Conservation (phyloP, 1,140 invertebrate genomes). For the Bathynomus jamesi region DNA sequence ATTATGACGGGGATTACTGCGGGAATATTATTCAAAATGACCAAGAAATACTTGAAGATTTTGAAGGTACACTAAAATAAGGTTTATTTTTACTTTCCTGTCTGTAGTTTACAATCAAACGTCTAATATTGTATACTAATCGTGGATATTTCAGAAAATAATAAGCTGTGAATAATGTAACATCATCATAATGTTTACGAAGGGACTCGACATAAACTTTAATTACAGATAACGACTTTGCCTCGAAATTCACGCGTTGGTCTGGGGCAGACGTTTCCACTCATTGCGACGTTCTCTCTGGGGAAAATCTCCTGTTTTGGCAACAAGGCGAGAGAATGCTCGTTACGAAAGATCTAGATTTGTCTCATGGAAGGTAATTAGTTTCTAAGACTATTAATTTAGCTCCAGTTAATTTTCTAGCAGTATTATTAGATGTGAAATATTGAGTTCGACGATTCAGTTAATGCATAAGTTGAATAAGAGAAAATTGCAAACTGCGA, state of each 20-base stretch:
- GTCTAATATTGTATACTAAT: too few relatives aligned
- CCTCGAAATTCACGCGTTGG: background rate
- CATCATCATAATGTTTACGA: too few relatives aligned
- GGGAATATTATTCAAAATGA: conserved; percentile 39
- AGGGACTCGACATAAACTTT: too few relatives aligned
- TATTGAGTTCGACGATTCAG: background rate
- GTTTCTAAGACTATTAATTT: too few relatives aligned
- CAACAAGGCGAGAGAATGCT: conserved; percentile 43
- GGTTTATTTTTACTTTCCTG: too few relatives aligned
- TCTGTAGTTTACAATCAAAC: too few relatives aligned
- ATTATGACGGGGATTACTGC: conserved; percentile 40
- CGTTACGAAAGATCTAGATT: conserved; percentile 43
- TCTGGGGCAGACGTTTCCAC: conserved; percentile 18
- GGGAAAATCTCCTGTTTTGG: conserved; percentile 42
- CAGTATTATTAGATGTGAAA: background rate
- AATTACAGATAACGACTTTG: too few relatives aligned
- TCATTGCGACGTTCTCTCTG: conserved; percentile 39
- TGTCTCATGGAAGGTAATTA: conserved; percentile 43
- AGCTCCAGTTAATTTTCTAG: background rate
- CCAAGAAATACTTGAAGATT: conserved; percentile 43
- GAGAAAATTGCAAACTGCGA: too few relatives aligned
- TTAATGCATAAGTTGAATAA: background rate
- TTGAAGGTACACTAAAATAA: conserved; percentile 37
- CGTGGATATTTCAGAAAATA: too few relatives aligned
- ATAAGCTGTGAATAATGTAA: too few relatives aligned